Evolutionary conservation across 2,113 vertebrate species (phyloP), one percentile per base, ranked within the genome.

Genomic region (Tragelaphus buxtoni): DNA sequence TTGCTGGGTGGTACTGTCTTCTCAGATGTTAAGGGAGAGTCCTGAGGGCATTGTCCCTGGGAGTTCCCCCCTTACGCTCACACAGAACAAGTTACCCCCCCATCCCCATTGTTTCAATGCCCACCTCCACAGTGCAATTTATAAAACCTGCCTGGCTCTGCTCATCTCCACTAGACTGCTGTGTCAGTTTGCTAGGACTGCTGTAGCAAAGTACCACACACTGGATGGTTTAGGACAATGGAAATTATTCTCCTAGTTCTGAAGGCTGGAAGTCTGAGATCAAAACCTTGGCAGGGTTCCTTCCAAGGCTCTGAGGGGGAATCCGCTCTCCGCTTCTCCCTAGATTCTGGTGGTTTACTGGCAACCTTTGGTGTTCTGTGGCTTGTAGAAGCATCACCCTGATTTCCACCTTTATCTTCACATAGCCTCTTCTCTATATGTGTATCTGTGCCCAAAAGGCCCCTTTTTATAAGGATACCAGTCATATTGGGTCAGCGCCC

Each of bases 131-230:
- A 3, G 4, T 7, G 9, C 30, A 18, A 1, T 9, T 56, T 55
- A 16, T 10, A 53, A 7, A 86, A 55, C 35, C 14, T 1, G 4
- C 56, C 17, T 49, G 0, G 1, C 14, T 2, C 24, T 0, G 11
- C n/a, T 16, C 10, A 61, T 61, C 12, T 8, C 72, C 4, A 2
- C n/a, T 3, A 6, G 86, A 4, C 4, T 6, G 14, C 22, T 14
- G 0, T 4, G 2, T 17, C 3, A 0, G 0, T 20, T 42, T 12
- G 14, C 53, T 9, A 30, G 47, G 32, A 20, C 7, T 0, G 1
- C 20, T 1, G 7, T 6, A 22, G 30, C 35, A 7, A 45, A 26
- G 32, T 3, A 2, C 45, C 16, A 61, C 24, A 42, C 1, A 4
- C 18, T 1, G 22, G 35, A 20, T 6, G 45, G 20, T 39, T 39